phyloP scores from a whole-genome alignment of 1,140 invertebrate species.

The Physella acuta region DNA sequence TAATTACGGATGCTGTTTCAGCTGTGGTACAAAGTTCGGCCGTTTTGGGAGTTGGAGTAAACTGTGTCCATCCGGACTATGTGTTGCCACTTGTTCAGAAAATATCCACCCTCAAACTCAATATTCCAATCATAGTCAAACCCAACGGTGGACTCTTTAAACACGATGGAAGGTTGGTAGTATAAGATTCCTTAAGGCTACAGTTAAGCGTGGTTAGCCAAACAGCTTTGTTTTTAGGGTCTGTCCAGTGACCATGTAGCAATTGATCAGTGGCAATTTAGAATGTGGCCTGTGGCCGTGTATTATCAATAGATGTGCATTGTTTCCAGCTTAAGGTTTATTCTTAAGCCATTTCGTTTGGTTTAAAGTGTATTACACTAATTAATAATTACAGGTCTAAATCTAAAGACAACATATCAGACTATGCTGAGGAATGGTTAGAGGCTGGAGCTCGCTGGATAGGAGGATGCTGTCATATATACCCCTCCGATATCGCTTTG shows the following conservation, averaged over 20 bases:
- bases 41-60: slow-evolving; percentile 79
- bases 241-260: no score
- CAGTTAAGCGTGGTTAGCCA: not conserved
- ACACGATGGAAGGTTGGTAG: slow-evolving; percentile 43
- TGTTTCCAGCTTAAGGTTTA: no score
- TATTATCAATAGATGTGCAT: no score
- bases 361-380: no score
- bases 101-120: slow-evolving; percentile 22
- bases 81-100: slow-evolving; percentile 64
- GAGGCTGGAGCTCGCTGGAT: slow-evolving; percentile 72
- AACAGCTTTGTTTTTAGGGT: no score
- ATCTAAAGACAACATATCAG: slow-evolving; percentile 63
- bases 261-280: no score
- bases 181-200: not conserved
- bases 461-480: slow-evolving; percentile 78
- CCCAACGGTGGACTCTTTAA: slow-evolving; percentile 75
- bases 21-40: slow-evolving; percentile 66
- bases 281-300: no score
- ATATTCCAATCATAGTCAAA: slow-evolving; percentile 67
- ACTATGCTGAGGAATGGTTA: slow-evolving; percentile 71
- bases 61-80: slow-evolving; percentile 74
- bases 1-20: slow-evolving; percentile 67
- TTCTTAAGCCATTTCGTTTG: no score
- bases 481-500: slow-evolving; percentile 68
- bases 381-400: slow-evolving; percentile 66